Evolutionary conservation across 1,140 invertebrate species (phyloP), one percentile per base, ranked within the genome.

Genomic region (Drosophila chauvacae): DNA sequence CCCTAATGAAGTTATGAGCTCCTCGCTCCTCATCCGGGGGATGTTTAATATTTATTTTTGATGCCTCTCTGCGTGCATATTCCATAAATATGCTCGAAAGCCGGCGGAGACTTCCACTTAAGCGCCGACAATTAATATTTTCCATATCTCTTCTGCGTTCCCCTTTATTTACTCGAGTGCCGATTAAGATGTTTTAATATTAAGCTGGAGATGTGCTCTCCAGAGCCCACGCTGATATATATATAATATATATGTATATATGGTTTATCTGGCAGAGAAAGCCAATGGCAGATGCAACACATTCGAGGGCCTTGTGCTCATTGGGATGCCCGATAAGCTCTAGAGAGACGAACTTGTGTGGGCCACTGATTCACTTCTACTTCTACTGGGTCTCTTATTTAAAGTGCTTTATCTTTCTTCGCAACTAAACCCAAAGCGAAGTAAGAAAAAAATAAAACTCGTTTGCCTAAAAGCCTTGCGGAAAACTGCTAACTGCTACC

Each of bases 171-270:
- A 73, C 58, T 65, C 51, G 53, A 77, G 63, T 75, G 82, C 53
- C 82, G 82, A 85, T 85, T 85, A 85, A 87, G 82, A 79, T 87
- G 82, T 71, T 87, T 78, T 78, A 66, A 81, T 81, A 74, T 78
- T 64, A 65, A 78, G 68, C 41, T 23, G 39, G 30, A 14, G 14
- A 13, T 37, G 35, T 37, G 35, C 35, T 23, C 53, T 26, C 55
- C 13, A 62, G 39, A 61, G 16, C 4, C 20, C 53, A 39, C 42
- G 11, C 42, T 37, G 74, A 77, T 69, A 30, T 69, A 57, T 60
- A 16, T 51, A 16, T 51, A 6, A 3, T 7, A 18, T 30, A 11
- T 11, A 33, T 11, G 9, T 30, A 2, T 11, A 30, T 30, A 2
- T 30, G 58, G 42, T 59, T 55, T 70, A 70, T 70, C 66, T 59